These are phyloP conservation scores for Larimichthys crocea DNA, from an alignment of 2,113 vertebrate species.

Conservation along the genomic window DNA sequence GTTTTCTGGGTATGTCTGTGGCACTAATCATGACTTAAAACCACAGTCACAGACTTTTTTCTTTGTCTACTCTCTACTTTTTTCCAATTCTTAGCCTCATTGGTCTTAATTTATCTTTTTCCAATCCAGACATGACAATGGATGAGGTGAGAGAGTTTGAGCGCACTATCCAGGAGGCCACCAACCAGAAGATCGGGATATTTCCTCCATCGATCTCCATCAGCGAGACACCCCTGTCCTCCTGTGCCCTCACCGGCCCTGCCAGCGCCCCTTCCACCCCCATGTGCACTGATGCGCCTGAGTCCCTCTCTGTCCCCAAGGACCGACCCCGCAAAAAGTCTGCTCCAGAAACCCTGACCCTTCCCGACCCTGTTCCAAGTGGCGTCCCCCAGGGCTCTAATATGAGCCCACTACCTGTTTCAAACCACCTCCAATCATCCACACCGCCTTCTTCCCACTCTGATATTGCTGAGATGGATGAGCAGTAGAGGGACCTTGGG, in stretches of 20 bases:
- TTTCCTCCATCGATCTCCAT: slow-evolving; percentile 96
- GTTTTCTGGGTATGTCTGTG: too few relatives aligned
- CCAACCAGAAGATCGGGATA: slow-evolving; percentile 97
- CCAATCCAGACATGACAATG: slow-evolving; percentile 96
- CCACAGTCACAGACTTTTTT: background rate
- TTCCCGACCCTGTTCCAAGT: slow-evolving; percentile 85
- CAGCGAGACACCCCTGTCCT: slow-evolving; percentile 90
- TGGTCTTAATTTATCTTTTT: slow-evolving; percentile 38
- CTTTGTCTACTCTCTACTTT: background rate
- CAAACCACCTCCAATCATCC: slow-evolving; percentile 64
- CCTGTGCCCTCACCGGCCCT: slow-evolving; percentile 90
- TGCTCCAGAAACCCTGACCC: slow-evolving; percentile 96
- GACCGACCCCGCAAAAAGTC: slow-evolving; percentile 97
- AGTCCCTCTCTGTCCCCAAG: slow-evolving; percentile 94
- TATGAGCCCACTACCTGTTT: slow-evolving; percentile 35
- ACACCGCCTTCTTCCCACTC: slow-evolving; percentile 55
- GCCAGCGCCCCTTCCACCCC: slow-evolving; percentile 97
- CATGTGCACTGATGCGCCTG: slow-evolving; percentile 95
- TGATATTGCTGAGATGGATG: slow-evolving; percentile 55
- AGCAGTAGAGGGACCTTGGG: slow-evolving; percentile 62
- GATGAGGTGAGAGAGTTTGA: slow-evolving; percentile 99
- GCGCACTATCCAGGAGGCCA: slow-evolving; percentile 98
- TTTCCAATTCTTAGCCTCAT: background rate
- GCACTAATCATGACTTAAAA: too few relatives aligned
- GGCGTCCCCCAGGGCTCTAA: slow-evolving; percentile 38